These are phyloP conservation scores for Nothoprocta perdicaria DNA, from an alignment of 2,113 vertebrate genomes.

Conservation along the genomic window DNA sequence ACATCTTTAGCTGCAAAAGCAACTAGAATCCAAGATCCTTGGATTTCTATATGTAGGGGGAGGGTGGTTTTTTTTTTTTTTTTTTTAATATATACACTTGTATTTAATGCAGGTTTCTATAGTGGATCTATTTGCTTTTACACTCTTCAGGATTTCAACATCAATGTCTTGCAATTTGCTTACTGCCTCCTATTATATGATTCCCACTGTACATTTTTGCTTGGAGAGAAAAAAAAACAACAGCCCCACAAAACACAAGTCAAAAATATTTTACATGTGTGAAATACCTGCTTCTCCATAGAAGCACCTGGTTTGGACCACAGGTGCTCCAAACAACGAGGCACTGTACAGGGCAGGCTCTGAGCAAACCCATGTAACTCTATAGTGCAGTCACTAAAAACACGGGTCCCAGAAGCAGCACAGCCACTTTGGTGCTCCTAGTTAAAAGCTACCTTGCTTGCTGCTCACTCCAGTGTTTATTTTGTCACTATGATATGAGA, in stretches of 20 bases:
- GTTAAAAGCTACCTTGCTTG: background rate
- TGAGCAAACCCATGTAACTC: background rate
- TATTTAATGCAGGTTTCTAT: background rate
- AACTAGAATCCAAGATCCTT: background rate
- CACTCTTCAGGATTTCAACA: background rate
- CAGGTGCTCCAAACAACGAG: accelerated
- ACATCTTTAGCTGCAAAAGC: background rate
- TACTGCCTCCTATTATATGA: background rate
- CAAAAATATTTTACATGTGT: background rate
- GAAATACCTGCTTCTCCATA: background rate
- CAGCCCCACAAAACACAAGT: background rate
- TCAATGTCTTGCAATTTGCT: background rate
- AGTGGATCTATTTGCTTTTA: background rate
- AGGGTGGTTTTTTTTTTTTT: background rate
- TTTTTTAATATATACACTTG: background rate
- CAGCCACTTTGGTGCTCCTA: background rate
- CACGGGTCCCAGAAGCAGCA: background rate
- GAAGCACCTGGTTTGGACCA: background rate
- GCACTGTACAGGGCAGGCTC: background rate
- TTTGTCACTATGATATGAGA: background rate
- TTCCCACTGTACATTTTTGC: background rate
- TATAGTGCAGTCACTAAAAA: background rate
- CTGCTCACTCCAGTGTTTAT: background rate
- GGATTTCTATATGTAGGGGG: background rate
- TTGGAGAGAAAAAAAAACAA: background rate